phyloP scores from a whole-genome alignment of 2,113 vertebrate species.

The Willisornis vidua region DNA sequence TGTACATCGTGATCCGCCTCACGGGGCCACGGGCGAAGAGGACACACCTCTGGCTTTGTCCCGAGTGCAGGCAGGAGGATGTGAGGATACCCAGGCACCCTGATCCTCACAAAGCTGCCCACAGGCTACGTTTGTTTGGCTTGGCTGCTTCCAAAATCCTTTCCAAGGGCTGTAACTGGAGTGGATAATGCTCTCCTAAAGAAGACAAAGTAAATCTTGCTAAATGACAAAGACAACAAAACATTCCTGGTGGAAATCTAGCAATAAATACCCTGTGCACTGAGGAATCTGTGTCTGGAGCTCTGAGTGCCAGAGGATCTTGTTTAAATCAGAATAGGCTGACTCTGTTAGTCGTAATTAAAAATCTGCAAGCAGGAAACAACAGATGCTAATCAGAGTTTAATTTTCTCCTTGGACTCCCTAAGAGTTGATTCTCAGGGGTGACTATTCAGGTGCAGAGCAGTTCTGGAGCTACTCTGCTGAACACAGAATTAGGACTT shows the following conservation, averaged over 20 bases:
- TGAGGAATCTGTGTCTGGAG: not conserved
- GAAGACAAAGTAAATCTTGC: slow-evolving; percentile 22
- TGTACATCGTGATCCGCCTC: not conserved
- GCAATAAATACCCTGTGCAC: not conserved
- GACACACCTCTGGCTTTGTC: not conserved
- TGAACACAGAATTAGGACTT: accelerated
- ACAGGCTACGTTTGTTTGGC: not conserved
- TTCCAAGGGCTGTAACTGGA: not conserved
- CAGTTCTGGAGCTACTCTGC: not conserved
- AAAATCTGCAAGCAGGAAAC: slow-evolving; percentile 17
- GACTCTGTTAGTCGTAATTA: not conserved
- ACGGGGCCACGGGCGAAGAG: not conserved
- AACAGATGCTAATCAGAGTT: slow-evolving; percentile 14
- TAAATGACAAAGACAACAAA: slow-evolving; percentile 9
- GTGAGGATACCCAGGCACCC: not conserved
- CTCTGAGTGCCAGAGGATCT: not conserved
- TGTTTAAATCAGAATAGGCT: not conserved
- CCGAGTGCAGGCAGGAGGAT: not conserved
- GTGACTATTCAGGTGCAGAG: not conserved
- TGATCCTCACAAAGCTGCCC: not conserved
- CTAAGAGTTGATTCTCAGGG: not conserved
- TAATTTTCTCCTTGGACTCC: not conserved
- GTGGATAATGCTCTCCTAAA: slow-evolving; percentile 4
- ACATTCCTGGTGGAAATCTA: not conserved
- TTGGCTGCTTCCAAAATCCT: not conserved